A percentile compares a stretch with the other conserved stretches of the same genome.
Evolutionary conservation across 2,797 vertebrate genomes (phyloP).

Genomic region (Orientallactaga sibirica): DNA sequence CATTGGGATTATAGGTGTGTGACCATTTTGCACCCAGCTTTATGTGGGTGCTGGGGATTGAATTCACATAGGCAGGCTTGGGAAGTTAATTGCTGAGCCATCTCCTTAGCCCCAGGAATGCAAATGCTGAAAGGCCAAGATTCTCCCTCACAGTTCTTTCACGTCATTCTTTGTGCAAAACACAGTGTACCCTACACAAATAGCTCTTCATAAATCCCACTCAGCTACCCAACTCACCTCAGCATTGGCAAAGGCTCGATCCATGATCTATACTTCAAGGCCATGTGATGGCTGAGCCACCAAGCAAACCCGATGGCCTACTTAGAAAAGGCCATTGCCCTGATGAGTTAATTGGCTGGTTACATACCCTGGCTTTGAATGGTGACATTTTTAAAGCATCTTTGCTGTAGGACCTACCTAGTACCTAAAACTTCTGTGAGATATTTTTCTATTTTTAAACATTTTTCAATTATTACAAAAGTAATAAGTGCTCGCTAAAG

Average conservation of each 20-base stretch:
- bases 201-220: background rate
- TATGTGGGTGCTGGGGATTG: background rate
- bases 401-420: slow-evolving; percentile 15
- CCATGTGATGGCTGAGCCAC: background rate
- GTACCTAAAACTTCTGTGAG: slow-evolving; percentile 7
- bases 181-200: background rate
- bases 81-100: background rate
- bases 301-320: background rate
- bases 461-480: slow-evolving; percentile 36
- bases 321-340: background rate
- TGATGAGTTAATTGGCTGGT: background rate
- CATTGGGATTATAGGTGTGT: background rate
- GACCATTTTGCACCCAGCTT: background rate
- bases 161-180: background rate
- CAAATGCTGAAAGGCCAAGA: background rate
- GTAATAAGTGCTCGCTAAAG: slow-evolving; percentile 1
- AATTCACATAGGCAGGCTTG: background rate
- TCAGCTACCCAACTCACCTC: background rate
- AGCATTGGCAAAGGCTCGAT: background rate
- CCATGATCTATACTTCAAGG: background rate
- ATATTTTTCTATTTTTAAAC: background rate
- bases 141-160: slow-evolving; percentile 22
- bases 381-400: background rate
- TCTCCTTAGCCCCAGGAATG: background rate
- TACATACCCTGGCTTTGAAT: background rate